Conservation (phyloP, 2,888 invertebrate genomes). For the Acleris holmiana region DNA sequence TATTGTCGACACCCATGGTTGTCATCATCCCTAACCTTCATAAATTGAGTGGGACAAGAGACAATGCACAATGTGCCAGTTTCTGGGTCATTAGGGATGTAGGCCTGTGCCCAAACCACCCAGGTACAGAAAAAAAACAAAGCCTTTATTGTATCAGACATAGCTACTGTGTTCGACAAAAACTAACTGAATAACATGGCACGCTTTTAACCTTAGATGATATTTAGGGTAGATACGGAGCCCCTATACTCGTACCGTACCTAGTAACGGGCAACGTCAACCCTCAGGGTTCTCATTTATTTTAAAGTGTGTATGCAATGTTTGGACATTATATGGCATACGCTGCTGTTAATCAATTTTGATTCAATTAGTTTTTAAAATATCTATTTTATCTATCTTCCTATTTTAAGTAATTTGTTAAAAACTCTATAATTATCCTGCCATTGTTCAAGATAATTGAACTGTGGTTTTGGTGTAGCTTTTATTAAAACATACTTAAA, state of each 20-base stretch:
- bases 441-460: no score
- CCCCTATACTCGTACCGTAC: no score
- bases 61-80: conserved; percentile 53
- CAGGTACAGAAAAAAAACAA: conserved; percentile 48
- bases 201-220: conserved; percentile 42
- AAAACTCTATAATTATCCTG: no score
- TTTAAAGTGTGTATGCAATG: no score
- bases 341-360: no score
- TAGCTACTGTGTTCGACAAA: conserved; percentile 64
- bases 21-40: conserved; percentile 41
- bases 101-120: conserved; percentile 38
- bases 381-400: no score
- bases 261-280: background rate
- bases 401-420: no score
- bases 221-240: conserved; percentile 23
- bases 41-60: conserved; percentile 46
- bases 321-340: no score
- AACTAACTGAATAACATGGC: conserved; percentile 44
- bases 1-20: conserved; percentile 19
- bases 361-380: no score
- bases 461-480: no score
- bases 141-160: conserved; percentile 50
- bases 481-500: no score
- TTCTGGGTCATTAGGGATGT: conserved; percentile 56
- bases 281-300: no score